phyloP scores from a whole-genome alignment of 35 echinoderm and acorn worm genomes.

The Lytechinus variegatus region DNA sequence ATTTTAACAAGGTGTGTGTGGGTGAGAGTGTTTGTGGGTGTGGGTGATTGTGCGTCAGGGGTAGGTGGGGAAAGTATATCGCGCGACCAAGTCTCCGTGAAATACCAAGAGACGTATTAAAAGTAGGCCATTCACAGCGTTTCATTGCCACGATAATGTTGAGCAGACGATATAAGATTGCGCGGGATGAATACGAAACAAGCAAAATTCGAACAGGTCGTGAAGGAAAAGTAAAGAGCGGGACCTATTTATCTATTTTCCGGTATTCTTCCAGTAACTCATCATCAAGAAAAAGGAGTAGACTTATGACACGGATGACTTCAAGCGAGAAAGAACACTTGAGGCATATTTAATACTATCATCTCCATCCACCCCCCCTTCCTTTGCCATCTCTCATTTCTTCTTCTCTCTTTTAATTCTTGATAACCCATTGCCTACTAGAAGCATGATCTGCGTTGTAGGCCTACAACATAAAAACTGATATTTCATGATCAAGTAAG shows the following conservation, averaged over 20 bases:
- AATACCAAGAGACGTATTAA: conserved; percentile 8
- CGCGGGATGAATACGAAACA: not conserved
- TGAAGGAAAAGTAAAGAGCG: not conserved
- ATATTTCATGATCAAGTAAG: too few species aligned
- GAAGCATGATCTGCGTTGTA: too few species aligned
- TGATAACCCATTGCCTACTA: too few species aligned
- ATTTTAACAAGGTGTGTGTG: not conserved
- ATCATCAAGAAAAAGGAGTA: not conserved
- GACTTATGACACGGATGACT: not conserved
- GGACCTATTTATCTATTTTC: not conserved
- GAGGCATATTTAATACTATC: not conserved
- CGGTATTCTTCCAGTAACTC: not conserved
- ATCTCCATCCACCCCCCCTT: not conserved
- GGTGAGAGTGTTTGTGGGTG: not conserved
- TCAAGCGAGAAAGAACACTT: not conserved
- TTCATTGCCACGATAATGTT: not conserved
- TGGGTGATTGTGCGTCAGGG: not conserved
- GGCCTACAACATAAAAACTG: too few species aligned
- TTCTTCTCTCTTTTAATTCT: not conserved
- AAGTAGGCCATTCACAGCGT: conserved; percentile 1
- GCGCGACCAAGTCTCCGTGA: conserved; percentile 14
- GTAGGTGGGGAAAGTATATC: not conserved
- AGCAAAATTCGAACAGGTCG: not conserved
- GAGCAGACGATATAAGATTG: not conserved
- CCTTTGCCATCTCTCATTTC: not conserved